Evolutionary conservation across 2,888 invertebrate species (phyloP).

Genomic region (Lithophane ornitopus): DNA sequence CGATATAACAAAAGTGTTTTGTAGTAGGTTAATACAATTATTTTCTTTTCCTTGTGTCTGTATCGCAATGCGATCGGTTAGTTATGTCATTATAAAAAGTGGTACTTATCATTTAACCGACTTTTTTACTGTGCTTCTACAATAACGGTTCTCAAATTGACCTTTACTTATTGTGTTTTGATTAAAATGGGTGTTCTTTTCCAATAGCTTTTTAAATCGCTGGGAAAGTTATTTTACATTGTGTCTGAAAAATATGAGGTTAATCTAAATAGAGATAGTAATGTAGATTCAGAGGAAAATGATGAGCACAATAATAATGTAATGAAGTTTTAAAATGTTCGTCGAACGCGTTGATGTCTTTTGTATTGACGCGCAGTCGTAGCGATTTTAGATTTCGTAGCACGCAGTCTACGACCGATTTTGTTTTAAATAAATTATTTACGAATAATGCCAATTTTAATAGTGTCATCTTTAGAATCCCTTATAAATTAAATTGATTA

Average conservation of each 20-base stretch:
- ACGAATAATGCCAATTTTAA: constrained; percentile 26
- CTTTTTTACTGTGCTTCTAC: constrained; percentile 53
- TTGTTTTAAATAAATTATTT: constrained; percentile 14
- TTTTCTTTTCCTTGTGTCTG: constrained; percentile 58
- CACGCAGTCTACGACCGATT: constrained; percentile 31
- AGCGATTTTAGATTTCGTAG: constrained; percentile 61
- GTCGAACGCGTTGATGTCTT: constrained; percentile 83
- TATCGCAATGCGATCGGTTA: constrained; percentile 54
- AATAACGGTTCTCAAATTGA: constrained; percentile 63
- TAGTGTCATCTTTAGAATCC: constrained; percentile 36
- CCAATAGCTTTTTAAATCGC: constrained; percentile 36
- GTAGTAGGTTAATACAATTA: constrained; percentile 71
- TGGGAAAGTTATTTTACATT: constrained; percentile 41
- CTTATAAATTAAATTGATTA: constrained; percentile 54
- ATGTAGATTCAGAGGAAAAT: constrained; percentile 17
- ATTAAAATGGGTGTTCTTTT: constrained; percentile 43
- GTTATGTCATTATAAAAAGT: constrained; percentile 66
- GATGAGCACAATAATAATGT: background rate
- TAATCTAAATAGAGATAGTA: constrained; percentile 8
- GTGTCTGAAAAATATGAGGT: constrained; percentile 25
- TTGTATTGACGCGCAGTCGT: constrained; percentile 61
- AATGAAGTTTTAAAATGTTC: constrained; percentile 9
- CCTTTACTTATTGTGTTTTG: constrained; percentile 60
- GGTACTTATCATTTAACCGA: constrained; percentile 60
- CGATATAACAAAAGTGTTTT: constrained; percentile 69